These are phyloP conservation scores for Cololabis saira DNA, from an alignment of 2,113 vertebrate genomes.

Conservation along the genomic window DNA sequence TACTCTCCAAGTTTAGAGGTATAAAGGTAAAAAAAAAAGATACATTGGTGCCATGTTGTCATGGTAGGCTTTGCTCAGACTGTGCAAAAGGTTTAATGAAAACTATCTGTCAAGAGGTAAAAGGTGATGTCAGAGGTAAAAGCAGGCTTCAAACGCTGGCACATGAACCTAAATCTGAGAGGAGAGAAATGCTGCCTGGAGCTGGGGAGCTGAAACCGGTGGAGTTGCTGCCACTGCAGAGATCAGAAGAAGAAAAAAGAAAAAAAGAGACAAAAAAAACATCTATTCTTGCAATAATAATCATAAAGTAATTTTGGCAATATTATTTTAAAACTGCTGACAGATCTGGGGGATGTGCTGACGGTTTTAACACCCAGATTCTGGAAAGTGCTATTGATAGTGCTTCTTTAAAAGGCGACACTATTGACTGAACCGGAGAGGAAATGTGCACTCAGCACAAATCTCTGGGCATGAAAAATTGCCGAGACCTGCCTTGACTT, in stretches of 20 bases:
- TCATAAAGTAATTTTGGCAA: conserved; percentile 51
- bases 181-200: conserved; percentile 34
- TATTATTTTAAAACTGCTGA: conserved; percentile 66
- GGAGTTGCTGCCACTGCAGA: conserved; percentile 40
- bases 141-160: conserved; percentile 31
- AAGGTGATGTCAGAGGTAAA: conserved; percentile 35
- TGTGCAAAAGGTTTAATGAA: conserved; percentile 44
- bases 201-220: conserved; percentile 43
- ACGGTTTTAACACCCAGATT: conserved; percentile 57
- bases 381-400: conserved; percentile 76
- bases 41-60: conserved; percentile 30
- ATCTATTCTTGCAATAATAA: conserved; percentile 49
- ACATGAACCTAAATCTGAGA: conserved; percentile 13
- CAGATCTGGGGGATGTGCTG: conserved; percentile 63
- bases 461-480: conserved; percentile 58
- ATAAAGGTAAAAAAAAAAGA: background rate
- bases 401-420: conserved; percentile 55
- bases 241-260: background rate
- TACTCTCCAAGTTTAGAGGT: background rate
- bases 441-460: conserved; percentile 78
- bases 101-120: conserved; percentile 49
- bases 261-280: conserved; percentile 26
- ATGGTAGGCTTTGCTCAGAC: conserved; percentile 45
- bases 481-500: conserved; percentile 44
- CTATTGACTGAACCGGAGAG: conserved; percentile 60